A percentile compares a stretch with the other conserved stretches of the same genome.
Evolutionary conservation across 2,888 invertebrate genomes (phyloP).

Genomic region (Andrena bucephala): DNA sequence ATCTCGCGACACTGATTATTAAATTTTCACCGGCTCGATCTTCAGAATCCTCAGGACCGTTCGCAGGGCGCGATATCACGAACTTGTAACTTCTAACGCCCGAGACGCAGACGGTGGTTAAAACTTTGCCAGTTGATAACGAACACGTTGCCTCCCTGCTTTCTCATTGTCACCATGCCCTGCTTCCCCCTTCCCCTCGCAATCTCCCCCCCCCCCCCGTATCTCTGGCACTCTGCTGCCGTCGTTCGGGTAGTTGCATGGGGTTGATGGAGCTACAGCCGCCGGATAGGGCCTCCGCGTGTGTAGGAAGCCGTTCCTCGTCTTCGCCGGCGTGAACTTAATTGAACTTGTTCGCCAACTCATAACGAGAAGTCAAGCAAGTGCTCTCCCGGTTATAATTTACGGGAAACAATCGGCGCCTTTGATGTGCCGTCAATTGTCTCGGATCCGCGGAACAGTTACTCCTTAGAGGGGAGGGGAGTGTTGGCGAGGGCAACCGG

Average conservation of each 20-base stretch:
- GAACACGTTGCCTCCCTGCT: conserved; percentile 54
- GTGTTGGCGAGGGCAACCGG: not conserved
- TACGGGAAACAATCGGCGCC: conserved; percentile 84
- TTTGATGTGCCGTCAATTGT: conserved; percentile 83
- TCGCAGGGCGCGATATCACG: not conserved
- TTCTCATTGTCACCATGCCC: conserved; percentile 52
- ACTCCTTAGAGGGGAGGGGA: conserved; percentile 16
- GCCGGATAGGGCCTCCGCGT: conserved; percentile 67
- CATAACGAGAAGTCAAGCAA: conserved; percentile 85
- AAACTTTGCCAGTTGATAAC: conserved; percentile 47
- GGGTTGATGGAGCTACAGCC: conserved; percentile 61
- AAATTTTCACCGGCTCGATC: conserved; percentile 6
- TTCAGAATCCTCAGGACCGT: not conserved
- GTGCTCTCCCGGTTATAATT: conserved; percentile 83
- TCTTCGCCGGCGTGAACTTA: conserved; percentile 79
- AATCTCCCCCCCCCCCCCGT: not conserved
- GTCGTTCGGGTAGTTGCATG: conserved; percentile 40
- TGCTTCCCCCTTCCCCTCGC: conserved; percentile 25
- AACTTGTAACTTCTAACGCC: conserved; percentile 9
- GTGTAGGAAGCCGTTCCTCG: conserved; percentile 81
- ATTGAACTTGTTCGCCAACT: conserved; percentile 85
- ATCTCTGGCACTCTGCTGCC: conserved; percentile 21
- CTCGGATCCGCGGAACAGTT: conserved; percentile 65
- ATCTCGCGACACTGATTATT: conserved; percentile 1
- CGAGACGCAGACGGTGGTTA: conserved; percentile 10